A percentile compares a stretch with the other conserved stretches of the same genome.
These are phyloP conservation scores for Leptinotarsa undecemlineata DNA, from an alignment of 1,140 invertebrate genomes.

Conservation along the genomic window DNA sequence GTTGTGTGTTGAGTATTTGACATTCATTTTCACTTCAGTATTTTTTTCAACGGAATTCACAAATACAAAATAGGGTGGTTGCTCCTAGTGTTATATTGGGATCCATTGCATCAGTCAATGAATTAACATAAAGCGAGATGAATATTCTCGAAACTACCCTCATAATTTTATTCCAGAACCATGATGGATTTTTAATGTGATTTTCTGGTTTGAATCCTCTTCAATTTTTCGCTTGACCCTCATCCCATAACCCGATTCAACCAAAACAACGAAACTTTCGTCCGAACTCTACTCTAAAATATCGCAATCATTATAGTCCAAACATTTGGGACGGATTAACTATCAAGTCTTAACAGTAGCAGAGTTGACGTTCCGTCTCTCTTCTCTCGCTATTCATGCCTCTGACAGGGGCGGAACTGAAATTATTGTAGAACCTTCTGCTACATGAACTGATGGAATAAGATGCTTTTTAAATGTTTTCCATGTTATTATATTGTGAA, in stretches of 20 bases:
- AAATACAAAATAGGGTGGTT: too few species aligned
- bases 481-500: too few species aligned
- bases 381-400: slow-evolving; percentile 14
- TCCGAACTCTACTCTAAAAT: slow-evolving; percentile 24
- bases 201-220: slow-evolving; percentile 24
- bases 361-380: slow-evolving; percentile 22
- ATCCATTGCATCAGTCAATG: too few species aligned
- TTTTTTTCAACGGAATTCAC: too few species aligned
- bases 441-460: too few species aligned
- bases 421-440: background rate
- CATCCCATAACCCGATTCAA: background rate
- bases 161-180: background rate
- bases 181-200: slow-evolving; percentile 9
- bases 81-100: too few species aligned
- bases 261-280: slow-evolving; percentile 22
- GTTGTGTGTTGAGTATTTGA: too few species aligned
- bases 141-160: too few species aligned
- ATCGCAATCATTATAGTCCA: slow-evolving; percentile 31
- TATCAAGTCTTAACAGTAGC: slow-evolving; percentile 43
- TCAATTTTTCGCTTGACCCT: slow-evolving; percentile 22
- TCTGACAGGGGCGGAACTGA: slow-evolving; percentile 18
- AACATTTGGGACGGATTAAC: slow-evolving; percentile 39
- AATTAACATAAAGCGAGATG: too few species aligned
- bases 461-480: too few species aligned
- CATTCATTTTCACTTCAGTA: too few species aligned